These are phyloP conservation scores for Acrocephalus kingi DNA, from an alignment of 2,113 vertebrate species.

Conservation along the genomic window DNA sequence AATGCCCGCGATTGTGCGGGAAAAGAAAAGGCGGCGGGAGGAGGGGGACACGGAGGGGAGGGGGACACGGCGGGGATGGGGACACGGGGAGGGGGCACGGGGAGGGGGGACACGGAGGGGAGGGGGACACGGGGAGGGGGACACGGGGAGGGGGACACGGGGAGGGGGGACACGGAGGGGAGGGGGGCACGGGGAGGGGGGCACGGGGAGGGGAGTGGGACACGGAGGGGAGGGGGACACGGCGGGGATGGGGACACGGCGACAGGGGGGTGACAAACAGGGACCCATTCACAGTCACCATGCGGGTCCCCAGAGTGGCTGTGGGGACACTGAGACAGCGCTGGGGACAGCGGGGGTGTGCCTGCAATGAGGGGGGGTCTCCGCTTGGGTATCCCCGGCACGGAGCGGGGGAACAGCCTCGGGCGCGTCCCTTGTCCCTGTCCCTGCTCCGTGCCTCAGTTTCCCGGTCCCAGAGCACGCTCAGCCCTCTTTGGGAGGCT, in stretches of 20 bases:
- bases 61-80: neutral
- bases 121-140: too few relatives aligned
- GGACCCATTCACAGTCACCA: neutral
- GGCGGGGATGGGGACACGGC: too few relatives aligned
- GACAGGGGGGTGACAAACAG: neutral
- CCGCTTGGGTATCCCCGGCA: fast-evolving
- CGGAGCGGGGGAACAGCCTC: neutral
- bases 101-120: too few relatives aligned
- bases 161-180: too few relatives aligned
- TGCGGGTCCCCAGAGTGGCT: too few relatives aligned
- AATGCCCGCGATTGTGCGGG: conserved; percentile 34
- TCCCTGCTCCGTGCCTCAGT: neutral
- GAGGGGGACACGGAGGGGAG: neutral
- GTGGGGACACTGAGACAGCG: neutral
- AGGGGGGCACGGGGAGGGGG: too few relatives aligned
- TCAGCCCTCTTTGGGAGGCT: too few relatives aligned
- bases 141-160: too few relatives aligned
- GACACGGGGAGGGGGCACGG: too few relatives aligned
- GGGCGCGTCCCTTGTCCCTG: neutral
- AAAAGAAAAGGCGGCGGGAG: neutral
- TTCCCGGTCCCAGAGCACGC: neutral
- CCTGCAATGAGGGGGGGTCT: neutral
- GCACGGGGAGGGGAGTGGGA: too few relatives aligned
- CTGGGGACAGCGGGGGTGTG: neutral
- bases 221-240: too few relatives aligned